Evolutionary conservation across 2,888 invertebrate genomes (phyloP).

Genomic region (Rugalucina vietnamica): DNA sequence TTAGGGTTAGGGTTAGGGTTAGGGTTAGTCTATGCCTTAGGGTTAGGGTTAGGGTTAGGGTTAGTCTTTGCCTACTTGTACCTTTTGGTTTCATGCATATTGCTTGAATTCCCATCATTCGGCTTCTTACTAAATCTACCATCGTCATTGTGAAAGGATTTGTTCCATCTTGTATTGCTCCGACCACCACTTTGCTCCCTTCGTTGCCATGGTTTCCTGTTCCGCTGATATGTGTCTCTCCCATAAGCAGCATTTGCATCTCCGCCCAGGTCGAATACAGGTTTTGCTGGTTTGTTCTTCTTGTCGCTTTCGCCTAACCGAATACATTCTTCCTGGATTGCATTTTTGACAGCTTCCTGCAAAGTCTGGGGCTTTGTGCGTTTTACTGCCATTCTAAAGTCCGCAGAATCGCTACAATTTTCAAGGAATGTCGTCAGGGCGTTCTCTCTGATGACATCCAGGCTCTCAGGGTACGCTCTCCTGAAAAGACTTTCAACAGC

Average conservation of each 20-base stretch:
- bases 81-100: too few species aligned
- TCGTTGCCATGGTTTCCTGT: neutral
- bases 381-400: neutral
- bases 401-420: neutral
- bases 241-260: neutral
- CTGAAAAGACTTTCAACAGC: neutral
- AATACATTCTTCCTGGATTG: constrained; percentile 23
- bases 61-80: too few species aligned
- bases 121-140: too few species aligned
- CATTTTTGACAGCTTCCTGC: constrained; percentile 40
- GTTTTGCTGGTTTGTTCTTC: neutral
- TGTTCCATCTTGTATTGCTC: neutral
- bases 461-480: neutral
- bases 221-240: neutral
- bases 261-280: neutral
- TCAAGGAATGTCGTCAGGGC: too few species aligned
- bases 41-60: too few species aligned
- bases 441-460: neutral
- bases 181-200: neutral
- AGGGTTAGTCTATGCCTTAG: too few species aligned
- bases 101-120: too few species aligned
- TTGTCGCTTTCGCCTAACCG: neutral
- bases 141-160: too few species aligned
- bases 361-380: neutral
- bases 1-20: too few species aligned